A percentile compares a stretch with the other conserved stretches of the same genome.
Conservation (phyloP, 1,140 invertebrate genomes). For the Brachionus asplanchnoidis region DNA sequence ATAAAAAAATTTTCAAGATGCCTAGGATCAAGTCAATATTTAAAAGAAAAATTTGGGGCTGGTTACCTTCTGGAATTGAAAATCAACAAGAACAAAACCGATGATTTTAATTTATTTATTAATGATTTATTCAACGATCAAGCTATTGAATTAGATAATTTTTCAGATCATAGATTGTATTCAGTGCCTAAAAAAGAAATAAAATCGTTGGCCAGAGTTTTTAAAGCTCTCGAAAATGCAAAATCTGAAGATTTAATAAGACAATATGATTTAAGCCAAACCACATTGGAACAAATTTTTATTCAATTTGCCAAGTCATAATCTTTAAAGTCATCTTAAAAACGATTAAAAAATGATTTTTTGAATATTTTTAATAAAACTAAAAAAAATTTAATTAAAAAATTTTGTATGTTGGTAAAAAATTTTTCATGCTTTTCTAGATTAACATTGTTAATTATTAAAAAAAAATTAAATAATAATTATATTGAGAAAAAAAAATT, state of each 20-base stretch:
- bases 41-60: constrained; percentile 58
- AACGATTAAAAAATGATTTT: no score
- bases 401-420: no score
- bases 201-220: constrained; percentile 61
- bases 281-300: constrained; percentile 56
- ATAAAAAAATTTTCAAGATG: constrained; percentile 50
- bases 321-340: neutral
- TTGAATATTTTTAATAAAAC: no score
- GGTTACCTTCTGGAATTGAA: constrained; percentile 49
- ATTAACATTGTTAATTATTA: no score
- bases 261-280: constrained; percentile 60
- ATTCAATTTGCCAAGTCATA: constrained; percentile 40
- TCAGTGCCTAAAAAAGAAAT: constrained; percentile 71
- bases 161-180: constrained; percentile 72
- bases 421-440: no score
- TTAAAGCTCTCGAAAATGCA: constrained; percentile 53
- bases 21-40: constrained; percentile 58
- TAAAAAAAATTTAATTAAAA: no score
- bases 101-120: constrained; percentile 48
- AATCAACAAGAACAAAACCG: constrained; percentile 44
- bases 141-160: constrained; percentile 69
- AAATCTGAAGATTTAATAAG: constrained; percentile 54
- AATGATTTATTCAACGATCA: constrained; percentile 68
- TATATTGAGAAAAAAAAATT: no score
- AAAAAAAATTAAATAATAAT: no score